Conservation (phyloP, 2,888 invertebrate genomes). For the Drosophila parthenogenetica region DNA sequence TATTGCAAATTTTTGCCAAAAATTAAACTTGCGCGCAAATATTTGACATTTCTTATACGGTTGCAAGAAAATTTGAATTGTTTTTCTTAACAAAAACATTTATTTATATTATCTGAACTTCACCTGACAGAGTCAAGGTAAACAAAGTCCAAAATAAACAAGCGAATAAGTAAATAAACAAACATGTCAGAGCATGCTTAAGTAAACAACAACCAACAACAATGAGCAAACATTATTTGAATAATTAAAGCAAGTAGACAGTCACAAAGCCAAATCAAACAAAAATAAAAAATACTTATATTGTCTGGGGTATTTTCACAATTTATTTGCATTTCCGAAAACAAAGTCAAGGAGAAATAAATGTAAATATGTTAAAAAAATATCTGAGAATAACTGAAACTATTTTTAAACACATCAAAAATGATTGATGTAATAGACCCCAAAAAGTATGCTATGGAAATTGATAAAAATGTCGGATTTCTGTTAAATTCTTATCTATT, state of each 20-base stretch:
- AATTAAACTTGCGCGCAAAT: slow-evolving; percentile 1
- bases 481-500: neutral
- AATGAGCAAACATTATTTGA: slow-evolving; percentile 54
- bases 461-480: neutral
- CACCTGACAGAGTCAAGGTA: slow-evolving; percentile 50
- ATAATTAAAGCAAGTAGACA: slow-evolving; percentile 58
- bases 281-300: slow-evolving; percentile 1
- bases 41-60: slow-evolving; percentile 26
- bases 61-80: neutral
- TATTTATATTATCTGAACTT: slow-evolving; percentile 48
- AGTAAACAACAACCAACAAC: slow-evolving; percentile 33
- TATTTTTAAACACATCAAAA: neutral
- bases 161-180: slow-evolving; percentile 32
- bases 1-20: neutral
- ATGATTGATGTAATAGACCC: neutral
- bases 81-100: no score
- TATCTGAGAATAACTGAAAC: no score
- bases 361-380: no score
- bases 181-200: slow-evolving; percentile 38
- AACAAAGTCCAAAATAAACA: slow-evolving; percentile 44
- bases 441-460: slow-evolving; percentile 42
- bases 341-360: slow-evolving; percentile 12
- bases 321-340: neutral
- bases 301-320: neutral
- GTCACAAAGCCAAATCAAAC: slow-evolving; percentile 16